Percentiles rank a stretch among this genome's conserved stretches.
phyloP scores from a whole-genome alignment of 2,113 vertebrate genomes.

The Gobio gobio region DNA sequence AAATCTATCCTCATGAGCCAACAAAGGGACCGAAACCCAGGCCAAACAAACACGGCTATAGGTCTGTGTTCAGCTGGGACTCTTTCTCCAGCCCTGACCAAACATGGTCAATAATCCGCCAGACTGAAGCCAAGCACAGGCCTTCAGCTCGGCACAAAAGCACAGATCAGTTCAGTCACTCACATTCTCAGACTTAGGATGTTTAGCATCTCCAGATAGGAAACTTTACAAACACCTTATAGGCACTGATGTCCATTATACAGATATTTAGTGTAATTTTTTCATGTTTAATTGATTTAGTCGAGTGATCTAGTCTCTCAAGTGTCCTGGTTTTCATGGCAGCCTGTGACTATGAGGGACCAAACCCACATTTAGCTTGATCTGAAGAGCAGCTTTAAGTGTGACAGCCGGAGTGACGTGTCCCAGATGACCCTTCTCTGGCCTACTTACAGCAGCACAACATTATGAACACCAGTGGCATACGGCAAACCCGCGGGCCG shows the following conservation, averaged over 20 bases:
- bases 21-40: conserved; percentile 30
- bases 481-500: not conserved
- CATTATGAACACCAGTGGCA: not conserved
- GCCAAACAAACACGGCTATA: conserved; percentile 51
- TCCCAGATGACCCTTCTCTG: conserved; percentile 24
- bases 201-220: not conserved
- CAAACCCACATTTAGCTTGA: not conserved
- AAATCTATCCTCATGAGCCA: conserved; percentile 1
- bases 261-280: not conserved
- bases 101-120: conserved; percentile 77
- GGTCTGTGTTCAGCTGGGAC: conserved; percentile 37
- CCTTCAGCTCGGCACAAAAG: conserved; percentile 36
- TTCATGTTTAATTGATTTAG: not conserved
- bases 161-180: not conserved
- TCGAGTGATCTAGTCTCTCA: not conserved
- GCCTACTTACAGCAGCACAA: not conserved
- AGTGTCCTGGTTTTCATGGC: not conserved
- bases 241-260: conserved; percentile 17
- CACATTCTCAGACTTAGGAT: conserved; percentile 3
- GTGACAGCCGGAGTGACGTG: not conserved
- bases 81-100: conserved; percentile 70
- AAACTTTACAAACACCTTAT: not conserved
- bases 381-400: not conserved
- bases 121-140: conserved; percentile 74
- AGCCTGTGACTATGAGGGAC: not conserved